A percentile compares a stretch with the other conserved stretches of the same genome.
Conservation (phyloP, 2,113 vertebrate genomes). For the Mustela nigripes region DNA sequence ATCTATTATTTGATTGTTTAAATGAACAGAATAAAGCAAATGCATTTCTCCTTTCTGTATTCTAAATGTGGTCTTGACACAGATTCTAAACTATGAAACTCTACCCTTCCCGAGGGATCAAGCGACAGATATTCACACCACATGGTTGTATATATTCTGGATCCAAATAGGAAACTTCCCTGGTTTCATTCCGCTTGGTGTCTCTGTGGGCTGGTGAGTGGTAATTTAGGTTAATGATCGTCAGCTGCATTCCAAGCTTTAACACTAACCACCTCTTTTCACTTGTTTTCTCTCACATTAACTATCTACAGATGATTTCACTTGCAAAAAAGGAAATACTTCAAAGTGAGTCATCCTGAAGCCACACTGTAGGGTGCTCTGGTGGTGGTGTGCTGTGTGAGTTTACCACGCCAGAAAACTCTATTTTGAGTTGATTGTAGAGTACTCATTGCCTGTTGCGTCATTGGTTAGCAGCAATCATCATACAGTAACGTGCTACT, state of each 20-base stretch:
- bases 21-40: background rate
- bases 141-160: accelerated
- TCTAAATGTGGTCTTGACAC: background rate
- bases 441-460: accelerated
- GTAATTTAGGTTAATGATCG: background rate
- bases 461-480: too few species aligned
- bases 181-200: accelerated
- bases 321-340: background rate
- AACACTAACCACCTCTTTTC: background rate
- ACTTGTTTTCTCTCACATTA: background rate
- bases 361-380: background rate
- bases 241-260: background rate
- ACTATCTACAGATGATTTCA: background rate
- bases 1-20: background rate
- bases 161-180: background rate
- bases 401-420: accelerated
- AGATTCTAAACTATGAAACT: background rate
- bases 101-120: background rate
- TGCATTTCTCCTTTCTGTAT: background rate
- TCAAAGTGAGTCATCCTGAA: background rate
- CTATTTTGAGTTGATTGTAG: background rate
- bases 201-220: background rate
- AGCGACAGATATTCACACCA: background rate
- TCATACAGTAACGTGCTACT: accelerated
- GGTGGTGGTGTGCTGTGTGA: accelerated